Evolutionary conservation across 1,140 invertebrate genomes (phyloP).

Genomic region (Stegodyphus mimosarum): DNA sequence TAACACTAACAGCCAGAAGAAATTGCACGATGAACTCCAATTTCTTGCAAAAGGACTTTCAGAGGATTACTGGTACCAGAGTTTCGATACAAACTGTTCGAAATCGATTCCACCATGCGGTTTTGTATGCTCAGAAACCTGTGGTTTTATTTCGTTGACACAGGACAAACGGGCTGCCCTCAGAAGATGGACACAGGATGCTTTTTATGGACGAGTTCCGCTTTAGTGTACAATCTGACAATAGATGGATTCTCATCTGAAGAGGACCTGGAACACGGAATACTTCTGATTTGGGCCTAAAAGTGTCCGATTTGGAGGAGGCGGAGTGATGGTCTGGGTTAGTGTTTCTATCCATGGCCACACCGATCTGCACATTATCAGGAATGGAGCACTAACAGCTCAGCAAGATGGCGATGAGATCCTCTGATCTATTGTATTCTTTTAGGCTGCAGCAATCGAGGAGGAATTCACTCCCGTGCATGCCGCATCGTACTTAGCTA

Average conservation of each 20-base stretch:
- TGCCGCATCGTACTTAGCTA: constrained; percentile 63
- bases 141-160: neutral
- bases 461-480: constrained; percentile 8
- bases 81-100: neutral
- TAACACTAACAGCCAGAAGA: too few species aligned
- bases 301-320: neutral
- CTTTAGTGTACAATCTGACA: neutral
- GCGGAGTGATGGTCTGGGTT: neutral
- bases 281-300: neutral
- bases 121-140: neutral
- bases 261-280: neutral
- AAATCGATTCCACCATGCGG: neutral
- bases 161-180: neutral
- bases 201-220: neutral
- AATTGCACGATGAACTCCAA: too few species aligned
- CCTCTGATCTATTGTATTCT: neutral
- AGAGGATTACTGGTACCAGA: too few species aligned
- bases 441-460: neutral
- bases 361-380: neutral
- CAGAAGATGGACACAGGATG: neutral
- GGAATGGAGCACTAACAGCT: neutral
- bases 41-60: too few species aligned
- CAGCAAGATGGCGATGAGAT: neutral
- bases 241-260: neutral
- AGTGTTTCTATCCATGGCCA: neutral